These are phyloP conservation scores for Apodemus agrarius DNA, from an alignment of 2,797 vertebrate genomes.

Conservation along the genomic window DNA sequence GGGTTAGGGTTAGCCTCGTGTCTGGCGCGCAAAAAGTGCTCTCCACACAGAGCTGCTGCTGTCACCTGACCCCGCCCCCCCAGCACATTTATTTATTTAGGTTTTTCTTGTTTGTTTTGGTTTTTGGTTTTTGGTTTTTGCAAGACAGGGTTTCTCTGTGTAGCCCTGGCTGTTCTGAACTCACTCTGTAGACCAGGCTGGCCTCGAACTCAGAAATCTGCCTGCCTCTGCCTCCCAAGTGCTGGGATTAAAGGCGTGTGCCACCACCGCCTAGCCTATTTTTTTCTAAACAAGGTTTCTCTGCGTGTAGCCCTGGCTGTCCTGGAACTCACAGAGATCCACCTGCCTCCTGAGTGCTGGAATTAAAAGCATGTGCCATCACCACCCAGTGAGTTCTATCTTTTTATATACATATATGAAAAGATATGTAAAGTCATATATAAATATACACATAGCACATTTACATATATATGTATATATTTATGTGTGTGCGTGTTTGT, in stretches of 20 bases:
- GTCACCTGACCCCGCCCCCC: fast-evolving
- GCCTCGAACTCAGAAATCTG: no score
- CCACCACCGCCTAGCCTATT: no score
- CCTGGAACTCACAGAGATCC: neutral
- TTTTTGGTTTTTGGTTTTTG: no score
- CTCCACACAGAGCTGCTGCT: neutral
- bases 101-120: neutral
- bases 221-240: no score
- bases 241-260: no score
- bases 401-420: neutral
- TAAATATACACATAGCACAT: neutral
- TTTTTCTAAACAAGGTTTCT: neutral
- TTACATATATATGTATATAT: neutral
- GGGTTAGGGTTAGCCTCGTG: no score
- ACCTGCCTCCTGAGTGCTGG: neutral
- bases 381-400: neutral
- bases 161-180: no score
- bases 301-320: neutral
- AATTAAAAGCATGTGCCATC: neutral
- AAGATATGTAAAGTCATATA: neutral
- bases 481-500: neutral
- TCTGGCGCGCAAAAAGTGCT: neutral
- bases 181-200: no score
- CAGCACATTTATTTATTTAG: neutral
- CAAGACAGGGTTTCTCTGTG: no score